phyloP scores from a whole-genome alignment of 2,797 vertebrate species.

The Simalia tracyae region DNA sequence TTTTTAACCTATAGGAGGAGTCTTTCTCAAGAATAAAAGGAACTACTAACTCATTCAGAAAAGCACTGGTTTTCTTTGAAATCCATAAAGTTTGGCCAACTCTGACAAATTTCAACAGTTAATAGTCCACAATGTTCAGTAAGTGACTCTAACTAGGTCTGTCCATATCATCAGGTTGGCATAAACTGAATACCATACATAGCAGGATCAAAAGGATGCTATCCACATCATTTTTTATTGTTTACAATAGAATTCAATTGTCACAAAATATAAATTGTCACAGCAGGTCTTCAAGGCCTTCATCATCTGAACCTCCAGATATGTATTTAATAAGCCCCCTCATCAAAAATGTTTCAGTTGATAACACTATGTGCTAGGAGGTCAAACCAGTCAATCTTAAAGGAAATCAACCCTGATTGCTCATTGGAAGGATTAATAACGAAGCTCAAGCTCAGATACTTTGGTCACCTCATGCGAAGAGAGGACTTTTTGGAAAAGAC shows the following conservation, averaged over 20 bases:
- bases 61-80: neutral
- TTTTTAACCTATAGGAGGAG: neutral
- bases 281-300: neutral
- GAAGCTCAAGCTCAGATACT: too few species aligned
- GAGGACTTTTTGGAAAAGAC: too few species aligned
- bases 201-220: neutral
- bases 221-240: neutral
- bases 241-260: neutral
- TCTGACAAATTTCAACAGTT: neutral
- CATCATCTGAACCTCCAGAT: neutral
- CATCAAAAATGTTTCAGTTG: neutral
- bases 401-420: too few species aligned
- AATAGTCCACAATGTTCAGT: neutral
- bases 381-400: too few species aligned
- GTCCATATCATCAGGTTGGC: neutral
- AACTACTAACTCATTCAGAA: neutral
- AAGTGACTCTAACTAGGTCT: neutral
- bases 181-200: neutral
- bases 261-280: neutral
- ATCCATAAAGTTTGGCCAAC: neutral
- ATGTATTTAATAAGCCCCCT: neutral
- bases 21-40: neutral
- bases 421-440: too few species aligned
- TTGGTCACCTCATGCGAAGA: too few species aligned
- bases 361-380: neutral